These are phyloP conservation scores for Aelia acuminata DNA, from an alignment of 2,888 invertebrate genomes.

Conservation along the genomic window DNA sequence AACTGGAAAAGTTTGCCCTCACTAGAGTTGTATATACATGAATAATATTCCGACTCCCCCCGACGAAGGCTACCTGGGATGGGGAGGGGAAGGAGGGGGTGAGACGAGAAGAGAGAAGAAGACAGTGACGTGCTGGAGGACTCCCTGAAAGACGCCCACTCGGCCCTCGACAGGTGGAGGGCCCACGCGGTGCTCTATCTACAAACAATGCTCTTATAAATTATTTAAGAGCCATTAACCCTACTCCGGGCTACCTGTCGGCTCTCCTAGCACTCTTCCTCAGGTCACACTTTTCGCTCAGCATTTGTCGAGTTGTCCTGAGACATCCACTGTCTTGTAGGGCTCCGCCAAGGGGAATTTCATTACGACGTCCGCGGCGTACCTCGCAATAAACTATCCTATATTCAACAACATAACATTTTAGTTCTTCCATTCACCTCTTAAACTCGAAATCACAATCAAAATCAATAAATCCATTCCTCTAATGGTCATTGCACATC, in stretches of 20 bases:
- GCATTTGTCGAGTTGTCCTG: conserved; percentile 9
- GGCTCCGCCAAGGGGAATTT: neutral
- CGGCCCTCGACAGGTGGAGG: conserved; percentile 22
- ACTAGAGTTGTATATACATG: neutral
- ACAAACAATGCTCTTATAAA: conserved; percentile 60
- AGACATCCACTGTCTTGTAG: neutral
- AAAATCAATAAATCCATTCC: no score
- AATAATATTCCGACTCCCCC: neutral
- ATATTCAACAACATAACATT: no score
- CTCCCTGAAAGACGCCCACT: conserved; percentile 40
- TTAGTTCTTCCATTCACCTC: no score
- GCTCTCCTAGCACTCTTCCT: neutral
- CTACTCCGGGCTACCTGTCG: conserved; percentile 6
- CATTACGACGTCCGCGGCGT: neutral
- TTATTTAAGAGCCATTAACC: conserved; percentile 58
- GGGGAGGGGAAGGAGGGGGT: neutral
- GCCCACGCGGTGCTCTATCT: conserved; percentile 45
- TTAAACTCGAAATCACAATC: no score
- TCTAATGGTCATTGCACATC: no score
- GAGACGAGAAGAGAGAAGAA: no score
- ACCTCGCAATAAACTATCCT: no score
- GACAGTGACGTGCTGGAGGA: neutral
- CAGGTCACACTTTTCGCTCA: neutral
- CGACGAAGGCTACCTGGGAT: neutral
- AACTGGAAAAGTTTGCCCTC: neutral